These are phyloP conservation scores for Criorhina ranunculi DNA, from an alignment of 2,888 invertebrate species.

Conservation along the genomic window DNA sequence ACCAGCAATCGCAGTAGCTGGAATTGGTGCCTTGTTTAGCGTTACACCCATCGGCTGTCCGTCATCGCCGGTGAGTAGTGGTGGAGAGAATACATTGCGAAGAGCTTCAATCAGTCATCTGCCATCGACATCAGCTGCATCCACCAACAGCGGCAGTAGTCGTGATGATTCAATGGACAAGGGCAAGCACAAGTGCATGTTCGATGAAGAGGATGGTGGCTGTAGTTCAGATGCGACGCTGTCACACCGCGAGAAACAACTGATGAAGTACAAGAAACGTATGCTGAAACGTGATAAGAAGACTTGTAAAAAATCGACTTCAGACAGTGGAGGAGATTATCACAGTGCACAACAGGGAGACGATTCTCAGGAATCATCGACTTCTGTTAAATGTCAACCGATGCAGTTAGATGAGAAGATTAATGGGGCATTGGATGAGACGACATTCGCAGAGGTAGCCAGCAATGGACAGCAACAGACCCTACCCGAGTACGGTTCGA, in stretches of 20 bases:
- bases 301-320: conserved; percentile 77
- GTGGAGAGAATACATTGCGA: conserved; percentile 33
- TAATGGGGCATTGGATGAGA: conserved; percentile 48
- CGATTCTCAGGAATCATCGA: conserved; percentile 27
- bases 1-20: conserved; percentile 59
- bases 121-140: conserved; percentile 64
- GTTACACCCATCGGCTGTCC: conserved; percentile 44
- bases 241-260: conserved; percentile 83
- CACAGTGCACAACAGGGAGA: conserved; percentile 32
- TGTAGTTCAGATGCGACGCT: conserved; percentile 72
- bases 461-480: conserved; percentile 70
- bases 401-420: conserved; percentile 68
- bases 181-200: conserved; percentile 74
- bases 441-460: conserved; percentile 55
- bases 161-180: conserved; percentile 64
- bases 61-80: conserved; percentile 29
- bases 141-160: conserved; percentile 63
- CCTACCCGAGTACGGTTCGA: conserved; percentile 77
- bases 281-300: conserved; percentile 84
- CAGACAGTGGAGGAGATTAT: conserved; percentile 39
- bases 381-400: conserved; percentile 57
- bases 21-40: conserved; percentile 71
- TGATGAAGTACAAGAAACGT: conserved; percentile 84
- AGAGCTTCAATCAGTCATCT: conserved; percentile 66
- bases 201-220: conserved; percentile 75